Evolutionary conservation across 2,797 vertebrate genomes (phyloP), one percentile per base, ranked within the genome.

Genomic region (Carapus acus): DNA sequence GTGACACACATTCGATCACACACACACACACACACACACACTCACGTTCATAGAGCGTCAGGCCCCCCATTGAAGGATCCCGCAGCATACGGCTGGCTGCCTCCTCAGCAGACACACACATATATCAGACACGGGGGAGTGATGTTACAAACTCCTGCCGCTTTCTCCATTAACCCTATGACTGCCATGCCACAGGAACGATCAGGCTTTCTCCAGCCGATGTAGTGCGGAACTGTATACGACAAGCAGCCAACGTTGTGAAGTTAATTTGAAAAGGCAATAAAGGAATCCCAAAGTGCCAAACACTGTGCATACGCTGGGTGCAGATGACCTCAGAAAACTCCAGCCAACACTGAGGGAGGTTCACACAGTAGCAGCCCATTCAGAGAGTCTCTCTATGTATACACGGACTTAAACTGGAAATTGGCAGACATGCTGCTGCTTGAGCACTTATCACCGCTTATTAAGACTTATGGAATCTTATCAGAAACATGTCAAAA

Each of bases 141-240:
- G 36, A 58, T 18, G 3, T 17, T 44, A 16, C 15, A 37, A 54
- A 49, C 48, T 31, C 7, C 46, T 31, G 24, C 44, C 75, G 57
- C 56, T 64, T 37, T 42, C 58, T 50, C 41, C 45, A 54, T 47
- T 18, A 14, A 55, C 39, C 7, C 19, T 49, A 65, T 58, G 50
- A 22, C 43, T 64, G 58, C 66, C 71, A 53, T 34, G 43, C 42
- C 45, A 42, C 42, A 44, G 31, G 42, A n/a, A n/a, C n/a, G n/a
- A n/a, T n/a, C n/a, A n/a, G n/a, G n/a, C n/a, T n/a, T n/a, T n/a
- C n/a, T n/a, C n/a, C n/a, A n/a, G n/a, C n/a, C n/a, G n/a, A n/a
- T n/a, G n/a, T n/a, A n/a, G n/a, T n/a, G n/a, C n/a, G n/a, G n/a
- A n/a, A n/a, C n/a, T n/a, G n/a, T n/a, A n/a, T n/a, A n/a, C n/a